These are phyloP conservation scores for Todus mexicanus DNA, from an alignment of 2,797 vertebrate species.

Conservation along the genomic window DNA sequence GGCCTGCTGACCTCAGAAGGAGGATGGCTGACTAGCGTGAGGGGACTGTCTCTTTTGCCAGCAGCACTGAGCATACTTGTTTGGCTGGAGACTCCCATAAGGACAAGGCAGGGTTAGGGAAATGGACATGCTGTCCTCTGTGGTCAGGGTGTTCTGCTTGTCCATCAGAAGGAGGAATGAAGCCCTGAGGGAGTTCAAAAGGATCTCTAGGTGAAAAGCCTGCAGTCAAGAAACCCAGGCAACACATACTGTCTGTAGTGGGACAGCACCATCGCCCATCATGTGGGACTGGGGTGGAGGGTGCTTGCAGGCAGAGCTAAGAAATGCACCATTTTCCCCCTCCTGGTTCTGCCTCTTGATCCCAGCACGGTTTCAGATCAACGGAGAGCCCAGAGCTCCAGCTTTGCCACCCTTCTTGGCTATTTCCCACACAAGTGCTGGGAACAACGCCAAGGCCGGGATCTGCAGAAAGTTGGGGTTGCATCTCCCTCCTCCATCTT, in stretches of 20 bases:
- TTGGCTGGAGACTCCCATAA: not conserved
- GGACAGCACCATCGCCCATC: not conserved
- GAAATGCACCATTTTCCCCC: not conserved
- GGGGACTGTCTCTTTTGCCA: not conserved
- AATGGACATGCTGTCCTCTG: not conserved
- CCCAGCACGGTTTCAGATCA: not conserved
- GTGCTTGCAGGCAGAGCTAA: not conserved
- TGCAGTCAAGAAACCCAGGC: not conserved
- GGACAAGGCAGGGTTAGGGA: not conserved
- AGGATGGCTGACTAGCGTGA: not conserved
- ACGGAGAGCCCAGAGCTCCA: not conserved
- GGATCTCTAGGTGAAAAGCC: not conserved
- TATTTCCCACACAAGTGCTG: not conserved
- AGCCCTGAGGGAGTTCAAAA: not conserved
- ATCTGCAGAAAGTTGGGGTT: not conserved
- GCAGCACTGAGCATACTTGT: not conserved
- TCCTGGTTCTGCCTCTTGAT: not conserved
- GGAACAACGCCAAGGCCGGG: fast-evolving
- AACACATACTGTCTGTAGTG: not conserved
- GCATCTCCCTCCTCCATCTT: constrained; percentile 51
- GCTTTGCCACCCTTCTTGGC: not conserved
- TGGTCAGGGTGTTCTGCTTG: not conserved
- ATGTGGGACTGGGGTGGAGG: not conserved
- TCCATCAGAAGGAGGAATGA: not conserved
- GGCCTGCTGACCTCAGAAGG: not conserved